phyloP scores from a whole-genome alignment of 2,888 invertebrate genomes.

The Eupithecia subfuscata region DNA sequence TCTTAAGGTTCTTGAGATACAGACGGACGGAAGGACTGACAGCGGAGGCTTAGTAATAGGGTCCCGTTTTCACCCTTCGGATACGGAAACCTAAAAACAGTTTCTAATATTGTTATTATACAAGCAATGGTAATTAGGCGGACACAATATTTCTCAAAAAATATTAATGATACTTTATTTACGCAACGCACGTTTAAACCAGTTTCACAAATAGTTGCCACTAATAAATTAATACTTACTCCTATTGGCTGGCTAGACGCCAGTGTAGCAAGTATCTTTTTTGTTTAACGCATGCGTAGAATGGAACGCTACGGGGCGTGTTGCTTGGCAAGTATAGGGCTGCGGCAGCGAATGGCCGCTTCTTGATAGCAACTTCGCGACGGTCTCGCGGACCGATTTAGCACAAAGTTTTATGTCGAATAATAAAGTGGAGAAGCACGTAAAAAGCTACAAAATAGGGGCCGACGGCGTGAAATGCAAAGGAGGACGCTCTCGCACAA shows the following conservation, averaged over 20 bases:
- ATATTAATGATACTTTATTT: too few relatives aligned
- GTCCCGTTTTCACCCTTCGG: too few relatives aligned
- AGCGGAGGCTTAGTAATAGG: too few relatives aligned
- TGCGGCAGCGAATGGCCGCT: constrained; percentile 66
- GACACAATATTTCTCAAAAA: too few relatives aligned
- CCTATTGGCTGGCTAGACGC: too few relatives aligned
- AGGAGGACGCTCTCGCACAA: constrained; percentile 79
- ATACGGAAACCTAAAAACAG: too few relatives aligned
- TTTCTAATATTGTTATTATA: too few relatives aligned
- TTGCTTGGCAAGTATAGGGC: constrained; percentile 51
- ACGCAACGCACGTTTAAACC: too few relatives aligned
- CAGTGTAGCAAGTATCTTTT: background rate
- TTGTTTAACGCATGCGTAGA: constrained; percentile 33
- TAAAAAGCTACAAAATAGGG: constrained; percentile 65
- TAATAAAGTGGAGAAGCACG: constrained; percentile 59
- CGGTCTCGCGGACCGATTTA: constrained; percentile 67
- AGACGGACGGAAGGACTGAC: too few relatives aligned
- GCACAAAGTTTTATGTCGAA: constrained; percentile 61
- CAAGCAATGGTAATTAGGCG: too few relatives aligned
- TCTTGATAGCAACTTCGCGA: constrained; percentile 70
- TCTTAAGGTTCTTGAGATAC: too few relatives aligned
- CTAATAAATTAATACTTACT: too few relatives aligned
- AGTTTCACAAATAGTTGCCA: background rate
- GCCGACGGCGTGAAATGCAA: constrained; percentile 79
- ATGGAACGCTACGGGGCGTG: constrained; percentile 63